Conservation (phyloP, 2,113 vertebrate genomes). For the Mesitornis unicolor region DNA sequence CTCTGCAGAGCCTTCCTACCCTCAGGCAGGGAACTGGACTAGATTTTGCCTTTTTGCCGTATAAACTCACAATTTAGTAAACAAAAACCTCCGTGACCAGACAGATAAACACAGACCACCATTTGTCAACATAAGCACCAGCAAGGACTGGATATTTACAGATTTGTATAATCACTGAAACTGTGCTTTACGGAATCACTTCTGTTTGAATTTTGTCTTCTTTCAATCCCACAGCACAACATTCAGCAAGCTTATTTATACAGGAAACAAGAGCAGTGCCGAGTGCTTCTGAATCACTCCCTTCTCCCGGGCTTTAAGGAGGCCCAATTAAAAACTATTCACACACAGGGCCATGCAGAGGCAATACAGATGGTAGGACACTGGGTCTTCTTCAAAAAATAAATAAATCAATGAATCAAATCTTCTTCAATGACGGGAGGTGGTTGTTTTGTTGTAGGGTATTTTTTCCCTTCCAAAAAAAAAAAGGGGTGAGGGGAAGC, state of each 20-base stretch:
- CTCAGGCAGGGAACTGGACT: not conserved
- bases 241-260: not conserved
- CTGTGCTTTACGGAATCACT: not conserved
- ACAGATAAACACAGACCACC: not conserved
- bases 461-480: not conserved
- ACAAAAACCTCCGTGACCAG: not conserved
- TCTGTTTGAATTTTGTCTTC: not conserved
- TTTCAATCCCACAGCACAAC: not conserved
- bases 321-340: not conserved
- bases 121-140: not conserved
- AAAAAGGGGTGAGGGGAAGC: too few species aligned
- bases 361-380: not conserved
- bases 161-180: not conserved
- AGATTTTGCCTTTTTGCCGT: not conserved
- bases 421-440: accelerated
- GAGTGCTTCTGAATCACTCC: accelerated
- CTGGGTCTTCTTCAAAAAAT: not conserved
- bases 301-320: accelerated
- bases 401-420: not conserved
- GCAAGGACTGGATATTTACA: not conserved
- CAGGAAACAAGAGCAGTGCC: not conserved
- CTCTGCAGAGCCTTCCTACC: too few species aligned
- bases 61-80: not conserved
- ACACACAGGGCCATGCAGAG: not conserved
- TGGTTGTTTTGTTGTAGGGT: not conserved